Evolutionary conservation across 2,888 invertebrate species (phyloP).

Genomic region (Syrista parreyssii): DNA sequence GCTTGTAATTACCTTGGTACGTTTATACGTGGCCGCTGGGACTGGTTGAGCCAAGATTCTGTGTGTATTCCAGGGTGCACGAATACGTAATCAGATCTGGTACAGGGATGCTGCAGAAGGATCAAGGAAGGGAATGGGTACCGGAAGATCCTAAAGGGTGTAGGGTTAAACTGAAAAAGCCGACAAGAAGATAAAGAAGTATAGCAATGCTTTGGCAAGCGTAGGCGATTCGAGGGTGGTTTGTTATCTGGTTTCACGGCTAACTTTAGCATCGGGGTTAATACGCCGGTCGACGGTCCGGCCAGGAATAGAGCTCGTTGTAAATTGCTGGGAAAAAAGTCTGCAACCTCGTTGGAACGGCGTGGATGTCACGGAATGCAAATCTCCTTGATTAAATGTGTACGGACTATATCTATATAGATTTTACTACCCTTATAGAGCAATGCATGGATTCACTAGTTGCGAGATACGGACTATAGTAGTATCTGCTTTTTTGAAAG

Average conservation of each 20-base stretch:
- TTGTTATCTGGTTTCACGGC: background rate
- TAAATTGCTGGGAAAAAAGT: constrained; percentile 9
- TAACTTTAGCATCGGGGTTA: constrained; percentile 11
- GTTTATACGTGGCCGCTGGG: background rate
- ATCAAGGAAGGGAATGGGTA: background rate
- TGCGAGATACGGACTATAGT: background rate
- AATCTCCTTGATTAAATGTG: constrained; percentile 37
- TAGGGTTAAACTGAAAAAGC: background rate
- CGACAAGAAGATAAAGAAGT: background rate
- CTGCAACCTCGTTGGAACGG: constrained; percentile 1
- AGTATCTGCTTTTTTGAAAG: background rate
- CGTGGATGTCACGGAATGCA: constrained; percentile 32
- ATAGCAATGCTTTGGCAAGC: background rate
- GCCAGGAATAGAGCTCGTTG: constrained; percentile 6
- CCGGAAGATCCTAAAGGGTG: background rate
- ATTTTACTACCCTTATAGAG: background rate
- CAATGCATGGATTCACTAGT: background rate
- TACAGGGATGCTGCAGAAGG: background rate
- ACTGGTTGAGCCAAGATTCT: background rate
- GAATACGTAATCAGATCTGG: background rate
- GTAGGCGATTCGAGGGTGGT: background rate
- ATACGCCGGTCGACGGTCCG: constrained; percentile 8
- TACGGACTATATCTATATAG: background rate
- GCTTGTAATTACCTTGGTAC: background rate
- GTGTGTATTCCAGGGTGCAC: background rate